These are phyloP conservation scores for Lithophane ornitopus DNA, from an alignment of 2,888 invertebrate species.

Conservation along the genomic window DNA sequence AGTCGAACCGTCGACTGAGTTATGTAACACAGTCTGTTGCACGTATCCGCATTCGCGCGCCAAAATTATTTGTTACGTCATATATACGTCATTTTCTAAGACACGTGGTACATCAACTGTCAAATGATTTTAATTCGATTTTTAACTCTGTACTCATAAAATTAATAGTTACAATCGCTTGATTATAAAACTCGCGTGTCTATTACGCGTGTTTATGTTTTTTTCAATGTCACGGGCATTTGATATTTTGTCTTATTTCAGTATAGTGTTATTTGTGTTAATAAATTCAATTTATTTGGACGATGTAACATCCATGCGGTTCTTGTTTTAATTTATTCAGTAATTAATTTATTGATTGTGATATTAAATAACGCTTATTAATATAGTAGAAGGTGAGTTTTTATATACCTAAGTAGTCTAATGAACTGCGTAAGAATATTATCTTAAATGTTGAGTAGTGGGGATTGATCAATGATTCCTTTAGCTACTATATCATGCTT, in stretches of 20 bases:
- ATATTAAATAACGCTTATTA: constrained; percentile 44
- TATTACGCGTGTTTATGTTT: constrained; percentile 34
- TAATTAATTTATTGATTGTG: constrained; percentile 47
- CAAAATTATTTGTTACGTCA: constrained; percentile 59
- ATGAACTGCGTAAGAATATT: not conserved
- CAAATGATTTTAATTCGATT: constrained; percentile 33
- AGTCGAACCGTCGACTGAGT: constrained; percentile 22
- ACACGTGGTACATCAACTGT: constrained; percentile 55
- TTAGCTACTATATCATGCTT: not conserved
- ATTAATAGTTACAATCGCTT: constrained; percentile 28
- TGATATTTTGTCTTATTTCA: constrained; percentile 32
- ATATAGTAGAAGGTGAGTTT: constrained; percentile 45
- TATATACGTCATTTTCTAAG: constrained; percentile 38
- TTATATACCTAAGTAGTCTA: not conserved
- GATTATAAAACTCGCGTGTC: constrained; percentile 6
- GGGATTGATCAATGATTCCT: not conserved
- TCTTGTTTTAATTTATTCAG: constrained; percentile 39
- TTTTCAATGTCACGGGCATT: constrained; percentile 55
- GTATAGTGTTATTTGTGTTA: constrained; percentile 27
- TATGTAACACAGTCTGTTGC: constrained; percentile 19
- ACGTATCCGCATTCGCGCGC: constrained; percentile 55
- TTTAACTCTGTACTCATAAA: not conserved
- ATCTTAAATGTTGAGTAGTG: not conserved
- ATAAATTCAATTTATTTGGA: constrained; percentile 13
- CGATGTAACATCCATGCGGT: constrained; percentile 42